Conservation (phyloP, 2,113 vertebrate species). For the Lophura nycthemera region DNA sequence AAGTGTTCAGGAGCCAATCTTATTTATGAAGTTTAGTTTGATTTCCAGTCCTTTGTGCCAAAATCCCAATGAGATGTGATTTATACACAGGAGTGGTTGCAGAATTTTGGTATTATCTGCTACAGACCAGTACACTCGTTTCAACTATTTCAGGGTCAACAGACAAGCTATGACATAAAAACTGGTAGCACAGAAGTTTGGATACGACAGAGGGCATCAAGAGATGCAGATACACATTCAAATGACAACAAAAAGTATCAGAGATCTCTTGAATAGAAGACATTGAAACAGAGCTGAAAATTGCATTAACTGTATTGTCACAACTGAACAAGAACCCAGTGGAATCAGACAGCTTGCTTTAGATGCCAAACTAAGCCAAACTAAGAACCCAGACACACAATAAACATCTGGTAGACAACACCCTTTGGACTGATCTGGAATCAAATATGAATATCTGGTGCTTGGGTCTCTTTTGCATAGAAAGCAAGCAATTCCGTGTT, state of each 20-base stretch:
- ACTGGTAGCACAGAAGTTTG: background rate
- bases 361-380: background rate
- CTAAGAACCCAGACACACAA: background rate
- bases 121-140: background rate
- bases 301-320: background rate
- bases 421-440: background rate
- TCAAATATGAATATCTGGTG: background rate
- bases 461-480: background rate
- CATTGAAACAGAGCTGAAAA: background rate
- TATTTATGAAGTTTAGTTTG: conserved; percentile 43
- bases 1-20: conserved; percentile 27
- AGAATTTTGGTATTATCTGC: background rate
- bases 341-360: background rate
- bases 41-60: conserved; percentile 35
- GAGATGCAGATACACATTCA: background rate
- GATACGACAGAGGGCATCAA: background rate
- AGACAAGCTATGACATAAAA: background rate
- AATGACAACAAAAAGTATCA: background rate
- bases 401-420: background rate
- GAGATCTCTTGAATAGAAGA: background rate
- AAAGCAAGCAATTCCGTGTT: background rate
- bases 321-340: background rate
- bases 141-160: background rate
- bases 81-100: background rate
- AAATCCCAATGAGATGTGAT: background rate